phyloP scores from a whole-genome alignment of 2,797 vertebrate genomes.

The Typhlichthys eigenmanni region DNA sequence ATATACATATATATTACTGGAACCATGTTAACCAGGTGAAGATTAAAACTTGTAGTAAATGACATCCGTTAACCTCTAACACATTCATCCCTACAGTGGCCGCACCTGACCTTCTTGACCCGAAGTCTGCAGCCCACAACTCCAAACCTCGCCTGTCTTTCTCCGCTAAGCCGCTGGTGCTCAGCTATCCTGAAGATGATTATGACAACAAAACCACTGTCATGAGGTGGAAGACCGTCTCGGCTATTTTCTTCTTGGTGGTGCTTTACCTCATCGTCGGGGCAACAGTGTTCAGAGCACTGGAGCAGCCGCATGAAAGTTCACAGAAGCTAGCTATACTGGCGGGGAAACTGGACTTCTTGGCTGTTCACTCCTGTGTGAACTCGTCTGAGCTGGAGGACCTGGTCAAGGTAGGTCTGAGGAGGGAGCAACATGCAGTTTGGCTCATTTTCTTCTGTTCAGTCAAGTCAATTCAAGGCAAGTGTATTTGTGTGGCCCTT shows the following conservation, averaged over 20 bases:
- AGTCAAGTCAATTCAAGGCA: too few species aligned
- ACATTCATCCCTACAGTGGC: slow-evolving; percentile 83
- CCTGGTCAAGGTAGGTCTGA: slow-evolving; percentile 87
- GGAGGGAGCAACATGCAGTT: too few species aligned
- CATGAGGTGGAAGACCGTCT: slow-evolving; percentile 99
- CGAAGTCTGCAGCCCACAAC: slow-evolving; percentile 92
- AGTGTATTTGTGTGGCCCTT: too few species aligned
- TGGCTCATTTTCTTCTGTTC: neutral
- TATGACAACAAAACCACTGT: slow-evolving; percentile 86
- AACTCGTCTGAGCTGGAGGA: slow-evolving; percentile 92
- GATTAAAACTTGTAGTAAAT: too few species aligned
- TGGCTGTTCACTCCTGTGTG: slow-evolving; percentile 87
- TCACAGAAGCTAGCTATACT: slow-evolving; percentile 88
- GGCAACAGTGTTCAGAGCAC: slow-evolving; percentile 91
- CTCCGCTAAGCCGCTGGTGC: slow-evolving; percentile 87
- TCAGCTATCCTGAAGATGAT: slow-evolving; percentile 84
- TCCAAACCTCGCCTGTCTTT: slow-evolving; percentile 94
- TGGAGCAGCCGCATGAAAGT: slow-evolving; percentile 95
- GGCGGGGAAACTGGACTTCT: slow-evolving; percentile 87
- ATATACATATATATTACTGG: too few species aligned
- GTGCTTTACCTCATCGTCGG: slow-evolving; percentile 95
- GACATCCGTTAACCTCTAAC: neutral
- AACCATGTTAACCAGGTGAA: too few species aligned
- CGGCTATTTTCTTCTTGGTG: slow-evolving; percentile 95
- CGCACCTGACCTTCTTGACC: slow-evolving; percentile 97